Percentiles rank a stretch among this genome's conserved stretches.
Conservation (phyloP, 2,113 vertebrate species). For the Epinephelus cyanopodus region DNA sequence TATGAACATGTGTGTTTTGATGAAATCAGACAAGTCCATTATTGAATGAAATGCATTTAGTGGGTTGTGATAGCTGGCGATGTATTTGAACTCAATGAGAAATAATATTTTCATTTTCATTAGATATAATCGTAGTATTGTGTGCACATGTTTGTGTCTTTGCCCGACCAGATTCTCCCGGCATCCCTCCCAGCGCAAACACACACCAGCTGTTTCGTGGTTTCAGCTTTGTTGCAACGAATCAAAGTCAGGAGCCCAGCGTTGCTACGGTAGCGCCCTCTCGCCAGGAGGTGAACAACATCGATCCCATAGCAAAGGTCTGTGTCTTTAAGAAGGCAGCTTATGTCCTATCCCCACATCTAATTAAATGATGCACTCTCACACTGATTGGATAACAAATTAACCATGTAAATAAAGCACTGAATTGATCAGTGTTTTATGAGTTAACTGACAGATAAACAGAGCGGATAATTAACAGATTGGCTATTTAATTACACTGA, state of each 20-base stretch:
- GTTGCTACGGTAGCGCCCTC: constrained; percentile 59
- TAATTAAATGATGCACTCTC: background rate
- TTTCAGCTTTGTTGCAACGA: constrained; percentile 96
- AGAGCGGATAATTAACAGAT: constrained; percentile 1
- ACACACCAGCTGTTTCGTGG: constrained; percentile 95
- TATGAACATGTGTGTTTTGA: too few species aligned
- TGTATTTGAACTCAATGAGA: background rate
- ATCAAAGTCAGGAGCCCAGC: constrained; percentile 87
- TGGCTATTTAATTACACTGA: constrained; percentile 21
- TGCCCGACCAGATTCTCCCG: constrained; percentile 90
- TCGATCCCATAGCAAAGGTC: constrained; percentile 95
- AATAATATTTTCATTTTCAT: background rate
- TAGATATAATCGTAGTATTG: background rate
- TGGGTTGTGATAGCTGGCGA: too few species aligned
- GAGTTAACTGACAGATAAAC: background rate
- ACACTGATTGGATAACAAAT: background rate
- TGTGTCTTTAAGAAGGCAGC: constrained; percentile 35
- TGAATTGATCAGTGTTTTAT: background rate
- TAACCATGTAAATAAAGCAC: constrained; percentile 7
- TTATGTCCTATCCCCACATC: background rate
- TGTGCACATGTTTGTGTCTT: constrained; percentile 26
- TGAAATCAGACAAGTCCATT: background rate
- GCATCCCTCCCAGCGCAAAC: constrained; percentile 94
- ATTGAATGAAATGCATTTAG: too few species aligned
- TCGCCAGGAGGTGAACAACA: constrained; percentile 73